Percentiles rank a stretch among this genome's conserved stretches.
Conservation (phyloP, 2,113 vertebrate genomes). For the Pseudolaguvia tuberculata region DNA sequence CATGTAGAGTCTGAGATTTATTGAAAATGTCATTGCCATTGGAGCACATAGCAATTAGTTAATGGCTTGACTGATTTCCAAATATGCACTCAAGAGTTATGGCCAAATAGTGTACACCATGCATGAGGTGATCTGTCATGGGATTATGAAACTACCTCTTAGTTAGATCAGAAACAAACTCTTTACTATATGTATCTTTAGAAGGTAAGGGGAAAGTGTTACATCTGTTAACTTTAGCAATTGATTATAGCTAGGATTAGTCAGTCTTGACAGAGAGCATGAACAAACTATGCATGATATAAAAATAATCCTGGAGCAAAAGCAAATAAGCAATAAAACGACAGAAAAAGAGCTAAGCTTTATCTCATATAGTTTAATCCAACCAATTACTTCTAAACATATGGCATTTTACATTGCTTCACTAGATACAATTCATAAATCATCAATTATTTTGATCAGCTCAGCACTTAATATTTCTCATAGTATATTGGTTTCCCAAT, state of each 20-base stretch:
- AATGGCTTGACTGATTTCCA: conserved; percentile 12
- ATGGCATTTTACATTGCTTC: background rate
- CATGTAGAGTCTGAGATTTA: background rate
- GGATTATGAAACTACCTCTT: conserved; percentile 11
- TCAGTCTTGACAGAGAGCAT: conserved; percentile 30
- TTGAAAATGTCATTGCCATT: conserved; percentile 2
- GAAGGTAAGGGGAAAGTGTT: background rate
- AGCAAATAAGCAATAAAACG: background rate
- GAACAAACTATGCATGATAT: conserved; percentile 31
- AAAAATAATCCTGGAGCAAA: conserved; percentile 6
- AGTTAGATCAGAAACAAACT: background rate
- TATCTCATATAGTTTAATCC: background rate
- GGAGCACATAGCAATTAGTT: conserved; percentile 7
- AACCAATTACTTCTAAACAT: background rate
- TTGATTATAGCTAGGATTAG: conserved; percentile 23
- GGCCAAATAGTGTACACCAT: conserved; percentile 33
- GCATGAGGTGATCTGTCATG: conserved; percentile 29
- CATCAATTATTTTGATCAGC: background rate
- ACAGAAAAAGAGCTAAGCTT: background rate
- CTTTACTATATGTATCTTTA: conserved; percentile 8
- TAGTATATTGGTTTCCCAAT: too few species aligned
- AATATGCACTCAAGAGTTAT: conserved; percentile 23
- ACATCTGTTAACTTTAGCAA: background rate
- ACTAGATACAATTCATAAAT: background rate
- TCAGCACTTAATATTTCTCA: background rate